These are phyloP conservation scores for Peromyscus aztecus DNA, from an alignment of 2,797 vertebrate species.

Conservation along the genomic window DNA sequence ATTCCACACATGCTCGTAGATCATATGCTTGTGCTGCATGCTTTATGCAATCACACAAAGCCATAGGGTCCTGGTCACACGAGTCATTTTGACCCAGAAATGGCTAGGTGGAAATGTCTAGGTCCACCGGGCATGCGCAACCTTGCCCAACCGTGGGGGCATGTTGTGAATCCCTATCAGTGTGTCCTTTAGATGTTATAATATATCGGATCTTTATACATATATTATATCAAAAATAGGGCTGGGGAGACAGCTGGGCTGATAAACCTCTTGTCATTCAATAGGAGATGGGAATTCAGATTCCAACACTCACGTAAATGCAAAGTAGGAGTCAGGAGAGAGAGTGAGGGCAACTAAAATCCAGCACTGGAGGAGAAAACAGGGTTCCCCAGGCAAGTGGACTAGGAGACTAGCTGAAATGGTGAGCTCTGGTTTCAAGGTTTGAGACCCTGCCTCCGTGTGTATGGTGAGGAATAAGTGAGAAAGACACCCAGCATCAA, in stretches of 20 bases:
- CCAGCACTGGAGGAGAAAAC: background rate
- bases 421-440: background rate
- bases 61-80: no score
- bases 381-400: background rate
- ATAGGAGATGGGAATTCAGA: no score
- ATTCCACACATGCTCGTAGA: no score
- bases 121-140: no score
- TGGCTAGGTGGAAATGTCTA: no score
- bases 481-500: background rate
- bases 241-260: background rate
- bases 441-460: background rate
- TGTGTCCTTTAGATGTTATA: background rate
- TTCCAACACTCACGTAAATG: background rate
- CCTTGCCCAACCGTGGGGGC: no score
- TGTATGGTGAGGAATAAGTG: background rate
- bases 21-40: no score
- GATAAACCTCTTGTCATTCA: background rate
- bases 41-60: no score
- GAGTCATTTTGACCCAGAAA: no score
- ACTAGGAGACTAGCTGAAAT: background rate
- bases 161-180: no score
- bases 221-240: background rate
- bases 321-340: fast-evolving
- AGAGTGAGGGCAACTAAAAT: background rate
- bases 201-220: background rate